Conservation (phyloP, 2,113 vertebrate genomes). For the Grantiella picta region DNA sequence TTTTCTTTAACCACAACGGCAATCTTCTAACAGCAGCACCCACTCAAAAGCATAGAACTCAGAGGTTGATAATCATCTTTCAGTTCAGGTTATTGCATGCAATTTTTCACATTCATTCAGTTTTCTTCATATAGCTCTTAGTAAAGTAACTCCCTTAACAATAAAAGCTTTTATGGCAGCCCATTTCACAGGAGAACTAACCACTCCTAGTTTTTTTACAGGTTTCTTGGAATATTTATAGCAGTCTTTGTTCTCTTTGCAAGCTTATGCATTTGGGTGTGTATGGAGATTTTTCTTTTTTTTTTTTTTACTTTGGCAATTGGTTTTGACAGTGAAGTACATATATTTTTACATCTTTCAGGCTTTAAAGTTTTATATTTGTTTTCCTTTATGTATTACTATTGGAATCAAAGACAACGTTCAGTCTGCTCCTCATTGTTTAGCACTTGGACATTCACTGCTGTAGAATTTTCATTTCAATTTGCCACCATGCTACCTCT, state of each 20-base stretch:
- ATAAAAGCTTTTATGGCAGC: slow-evolving; percentile 81
- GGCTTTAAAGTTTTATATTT: slow-evolving; percentile 24
- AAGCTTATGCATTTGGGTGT: slow-evolving; percentile 62
- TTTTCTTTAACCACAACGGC: slow-evolving; percentile 78
- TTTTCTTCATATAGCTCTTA: slow-evolving; percentile 78
- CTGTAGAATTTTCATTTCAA: background rate
- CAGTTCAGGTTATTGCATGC: slow-evolving; percentile 78
- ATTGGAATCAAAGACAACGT: background rate
- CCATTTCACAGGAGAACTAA: slow-evolving; percentile 76
- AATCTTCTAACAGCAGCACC: slow-evolving; percentile 77
- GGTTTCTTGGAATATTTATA: slow-evolving; percentile 80
- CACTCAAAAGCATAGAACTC: slow-evolving; percentile 74
- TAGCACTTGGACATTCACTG: background rate
- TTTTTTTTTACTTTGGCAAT: background rate
- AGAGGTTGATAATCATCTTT: slow-evolving; percentile 81
- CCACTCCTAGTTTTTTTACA: slow-evolving; percentile 78
- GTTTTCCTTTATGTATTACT: background rate
- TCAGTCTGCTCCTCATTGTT: background rate
- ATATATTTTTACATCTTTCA: slow-evolving; percentile 24
- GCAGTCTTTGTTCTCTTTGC: slow-evolving; percentile 77
- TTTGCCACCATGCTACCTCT: background rate
- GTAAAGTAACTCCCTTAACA: slow-evolving; percentile 80
- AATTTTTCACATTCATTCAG: slow-evolving; percentile 81
- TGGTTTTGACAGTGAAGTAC: background rate
- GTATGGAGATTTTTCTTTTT: background rate